A percentile compares a stretch with the other conserved stretches of the same genome.
These are phyloP conservation scores for Dendrolimus houi DNA, from an alignment of 2,888 invertebrate species.

Conservation along the genomic window DNA sequence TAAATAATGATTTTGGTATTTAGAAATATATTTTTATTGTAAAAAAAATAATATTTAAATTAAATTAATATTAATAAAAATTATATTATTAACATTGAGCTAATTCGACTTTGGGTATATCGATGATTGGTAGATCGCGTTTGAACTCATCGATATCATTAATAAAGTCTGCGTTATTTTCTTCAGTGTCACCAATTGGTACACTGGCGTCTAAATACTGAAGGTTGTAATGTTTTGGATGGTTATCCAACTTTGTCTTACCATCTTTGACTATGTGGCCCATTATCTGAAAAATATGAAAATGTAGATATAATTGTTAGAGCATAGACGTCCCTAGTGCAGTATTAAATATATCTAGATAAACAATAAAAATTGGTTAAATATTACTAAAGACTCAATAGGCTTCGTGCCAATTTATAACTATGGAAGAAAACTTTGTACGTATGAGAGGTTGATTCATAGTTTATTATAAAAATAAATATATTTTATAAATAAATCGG, in stretches of 20 bases:
- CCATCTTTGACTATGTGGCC: conserved; percentile 39
- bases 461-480: too few relatives aligned
- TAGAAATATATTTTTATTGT: not conserved
- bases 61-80: not conserved
- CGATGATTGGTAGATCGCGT: conserved; percentile 29
- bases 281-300: conserved; percentile 33
- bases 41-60: too few relatives aligned
- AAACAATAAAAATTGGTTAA: too few relatives aligned
- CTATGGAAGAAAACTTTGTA: too few relatives aligned
- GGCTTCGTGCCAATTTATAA: too few relatives aligned
- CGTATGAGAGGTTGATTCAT: too few relatives aligned
- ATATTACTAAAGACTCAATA: too few relatives aligned
- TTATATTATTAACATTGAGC: conserved; percentile 36
- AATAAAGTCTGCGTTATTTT: conserved; percentile 40
- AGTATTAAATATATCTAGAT: too few relatives aligned
- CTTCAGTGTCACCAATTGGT: conserved; percentile 33
- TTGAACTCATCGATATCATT: conserved; percentile 40
- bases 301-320: too few relatives aligned
- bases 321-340: too few relatives aligned
- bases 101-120: conserved; percentile 34
- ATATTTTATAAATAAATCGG: too few relatives aligned
- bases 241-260: conserved; percentile 13
- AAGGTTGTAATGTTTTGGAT: conserved; percentile 30
- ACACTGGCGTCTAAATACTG: conserved; percentile 36
- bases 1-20: too few relatives aligned